Percentiles rank a stretch among this genome's conserved stretches.
phyloP scores from a whole-genome alignment of 2,113 vertebrate species.

The Halcyon senegalensis region DNA sequence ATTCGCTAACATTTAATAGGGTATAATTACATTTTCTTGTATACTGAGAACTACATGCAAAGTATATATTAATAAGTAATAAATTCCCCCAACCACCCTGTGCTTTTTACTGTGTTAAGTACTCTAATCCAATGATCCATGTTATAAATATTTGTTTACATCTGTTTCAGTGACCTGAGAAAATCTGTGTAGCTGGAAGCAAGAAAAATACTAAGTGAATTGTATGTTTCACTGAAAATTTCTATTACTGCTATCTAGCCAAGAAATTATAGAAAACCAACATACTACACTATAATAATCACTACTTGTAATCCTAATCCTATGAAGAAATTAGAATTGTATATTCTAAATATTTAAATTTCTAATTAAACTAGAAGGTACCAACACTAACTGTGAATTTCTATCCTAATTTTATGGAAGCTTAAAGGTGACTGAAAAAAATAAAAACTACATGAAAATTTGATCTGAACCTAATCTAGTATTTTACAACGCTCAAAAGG shows the following conservation, averaged over 20 bases:
- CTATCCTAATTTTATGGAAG: background rate
- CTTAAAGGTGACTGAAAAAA: background rate
- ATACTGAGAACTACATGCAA: background rate
- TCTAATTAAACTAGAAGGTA: background rate
- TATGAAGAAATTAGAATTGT: background rate
- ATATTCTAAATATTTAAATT: background rate
- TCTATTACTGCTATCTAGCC: background rate
- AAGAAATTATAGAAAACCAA: background rate
- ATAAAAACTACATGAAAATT: background rate
- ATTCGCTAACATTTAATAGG: background rate
- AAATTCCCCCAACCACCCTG: fast-evolving
- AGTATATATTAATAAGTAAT: background rate
- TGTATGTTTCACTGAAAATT: background rate
- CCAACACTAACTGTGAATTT: background rate
- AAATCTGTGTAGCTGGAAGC: background rate
- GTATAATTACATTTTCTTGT: background rate
- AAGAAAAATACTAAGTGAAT: background rate
- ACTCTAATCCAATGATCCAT: background rate
- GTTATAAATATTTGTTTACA: background rate
- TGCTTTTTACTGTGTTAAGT: background rate
- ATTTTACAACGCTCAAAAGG: background rate
- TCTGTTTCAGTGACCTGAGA: background rate
- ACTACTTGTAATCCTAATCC: background rate
- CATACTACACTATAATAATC: background rate
- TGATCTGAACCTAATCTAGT: background rate